Evolutionary conservation across 1,140 invertebrate genomes (phyloP).

Genomic region (Caenorhabditis latens): DNA sequence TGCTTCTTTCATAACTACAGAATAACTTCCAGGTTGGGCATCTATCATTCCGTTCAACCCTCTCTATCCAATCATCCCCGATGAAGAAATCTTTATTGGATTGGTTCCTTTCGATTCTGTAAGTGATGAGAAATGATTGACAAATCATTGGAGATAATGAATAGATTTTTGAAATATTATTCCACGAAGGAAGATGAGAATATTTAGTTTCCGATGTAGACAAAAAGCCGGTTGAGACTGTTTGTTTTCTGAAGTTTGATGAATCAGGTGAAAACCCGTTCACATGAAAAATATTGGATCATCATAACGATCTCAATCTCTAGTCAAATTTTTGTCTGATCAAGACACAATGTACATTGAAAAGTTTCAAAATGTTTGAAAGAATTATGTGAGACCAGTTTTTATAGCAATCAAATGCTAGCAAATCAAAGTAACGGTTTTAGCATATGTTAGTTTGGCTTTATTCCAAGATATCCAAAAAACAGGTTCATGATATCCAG

Average conservation of each 20-base stretch:
- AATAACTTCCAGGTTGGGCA: constrained; percentile 10
- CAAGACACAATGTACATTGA: not conserved
- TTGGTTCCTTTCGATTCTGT: constrained; percentile 33
- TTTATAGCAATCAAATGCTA: no score
- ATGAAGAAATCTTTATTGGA: constrained; percentile 13
- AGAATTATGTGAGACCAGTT: no score
- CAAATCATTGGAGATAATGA: not conserved
- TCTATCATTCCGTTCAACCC: not conserved
- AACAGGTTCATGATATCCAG: no score
- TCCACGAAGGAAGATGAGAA: not conserved
- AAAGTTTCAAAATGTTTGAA: no score
- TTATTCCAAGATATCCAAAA: no score
- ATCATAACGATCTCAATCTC: not conserved
- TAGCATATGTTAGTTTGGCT: no score
- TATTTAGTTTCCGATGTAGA: not conserved
- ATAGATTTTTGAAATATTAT: not conserved
- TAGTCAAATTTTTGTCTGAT: not conserved
- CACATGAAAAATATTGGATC: not conserved
- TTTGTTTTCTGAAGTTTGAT: constrained; percentile 15
- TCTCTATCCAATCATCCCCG: not conserved
- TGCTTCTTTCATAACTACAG: not conserved
- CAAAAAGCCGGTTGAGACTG: not conserved
- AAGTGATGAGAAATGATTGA: not conserved
- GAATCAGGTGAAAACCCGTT: constrained; percentile 17
- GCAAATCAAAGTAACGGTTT: no score